Evolutionary conservation across 2,888 invertebrate genomes (phyloP).

Genomic region (Pheosia tremula): DNA sequence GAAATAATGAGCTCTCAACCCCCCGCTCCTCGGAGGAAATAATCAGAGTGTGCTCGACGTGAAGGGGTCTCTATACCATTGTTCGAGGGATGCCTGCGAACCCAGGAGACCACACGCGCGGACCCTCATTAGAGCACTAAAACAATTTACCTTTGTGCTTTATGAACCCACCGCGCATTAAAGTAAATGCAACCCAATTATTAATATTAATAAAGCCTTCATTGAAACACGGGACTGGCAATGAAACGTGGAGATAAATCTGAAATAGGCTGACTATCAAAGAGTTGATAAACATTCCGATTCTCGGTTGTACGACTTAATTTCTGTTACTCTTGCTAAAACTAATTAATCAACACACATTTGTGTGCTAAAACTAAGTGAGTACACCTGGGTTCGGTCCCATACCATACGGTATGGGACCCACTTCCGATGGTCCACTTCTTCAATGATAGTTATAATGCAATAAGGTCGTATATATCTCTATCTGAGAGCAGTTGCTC

Average conservation of each 20-base stretch:
- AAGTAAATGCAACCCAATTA: constrained; percentile 32
- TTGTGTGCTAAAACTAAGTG: no score
- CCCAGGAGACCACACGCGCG: constrained; percentile 49
- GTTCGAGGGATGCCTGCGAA: constrained; percentile 41
- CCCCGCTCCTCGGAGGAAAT: constrained; percentile 60
- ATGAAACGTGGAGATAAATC: neutral
- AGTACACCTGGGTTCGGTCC: no score
- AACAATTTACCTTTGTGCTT: constrained; percentile 60
- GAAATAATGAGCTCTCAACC: constrained; percentile 61
- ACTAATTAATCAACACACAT: no score
- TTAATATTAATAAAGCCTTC: constrained; percentile 39
- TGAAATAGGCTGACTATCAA: neutral
- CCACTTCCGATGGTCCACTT: no score
- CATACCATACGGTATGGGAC: no score
- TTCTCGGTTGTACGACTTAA: no score
- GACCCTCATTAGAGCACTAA: constrained; percentile 60
- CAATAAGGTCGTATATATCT: no score
- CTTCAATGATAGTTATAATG: no score
- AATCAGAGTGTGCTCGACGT: constrained; percentile 61
- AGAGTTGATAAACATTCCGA: neutral
- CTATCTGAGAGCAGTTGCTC: no score
- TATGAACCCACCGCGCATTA: constrained; percentile 31
- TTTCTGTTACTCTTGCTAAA: no score
- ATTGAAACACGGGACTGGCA: constrained; percentile 16
- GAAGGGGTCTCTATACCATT: constrained; percentile 55